Conservation (phyloP, 2,113 vertebrate genomes). For the Anthoscopus minutus region DNA sequence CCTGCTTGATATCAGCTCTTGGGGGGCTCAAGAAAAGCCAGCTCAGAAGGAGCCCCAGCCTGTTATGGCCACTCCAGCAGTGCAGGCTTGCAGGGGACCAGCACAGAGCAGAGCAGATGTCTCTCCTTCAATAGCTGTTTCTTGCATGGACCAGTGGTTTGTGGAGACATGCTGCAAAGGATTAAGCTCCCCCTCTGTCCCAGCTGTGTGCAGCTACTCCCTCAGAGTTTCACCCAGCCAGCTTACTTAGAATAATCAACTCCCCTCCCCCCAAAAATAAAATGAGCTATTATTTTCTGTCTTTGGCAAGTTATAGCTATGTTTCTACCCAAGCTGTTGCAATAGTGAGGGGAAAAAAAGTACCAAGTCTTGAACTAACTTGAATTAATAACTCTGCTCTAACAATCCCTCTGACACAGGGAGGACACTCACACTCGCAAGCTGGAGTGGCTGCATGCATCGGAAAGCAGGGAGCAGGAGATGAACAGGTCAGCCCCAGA, state of each 20-base stretch:
- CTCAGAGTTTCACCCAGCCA: background rate
- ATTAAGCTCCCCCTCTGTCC: background rate
- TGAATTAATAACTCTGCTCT: background rate
- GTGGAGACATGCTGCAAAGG: background rate
- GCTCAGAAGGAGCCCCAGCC: background rate
- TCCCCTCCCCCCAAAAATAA: accelerated
- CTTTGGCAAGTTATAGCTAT: background rate
- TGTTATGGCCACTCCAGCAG: background rate
- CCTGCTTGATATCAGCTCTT: background rate
- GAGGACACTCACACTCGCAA: background rate
- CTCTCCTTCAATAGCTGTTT: background rate
- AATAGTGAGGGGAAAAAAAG: background rate
- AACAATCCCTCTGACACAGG: background rate
- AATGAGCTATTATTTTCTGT: background rate
- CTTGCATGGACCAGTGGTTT: background rate
- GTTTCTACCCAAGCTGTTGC: background rate
- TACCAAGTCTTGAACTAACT: background rate
- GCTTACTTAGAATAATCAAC: background rate
- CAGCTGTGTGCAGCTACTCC: background rate
- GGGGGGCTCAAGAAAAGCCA: background rate
- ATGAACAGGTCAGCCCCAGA: conserved; percentile 5
- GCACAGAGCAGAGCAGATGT: background rate
- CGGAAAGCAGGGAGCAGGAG: background rate
- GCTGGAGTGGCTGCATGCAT: background rate
- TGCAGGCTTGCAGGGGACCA: background rate